Percentiles rank a stretch among this genome's conserved stretches.
Evolutionary conservation across 1,140 invertebrate genomes (phyloP).

Genomic region (Sycophaga agraensis): DNA sequence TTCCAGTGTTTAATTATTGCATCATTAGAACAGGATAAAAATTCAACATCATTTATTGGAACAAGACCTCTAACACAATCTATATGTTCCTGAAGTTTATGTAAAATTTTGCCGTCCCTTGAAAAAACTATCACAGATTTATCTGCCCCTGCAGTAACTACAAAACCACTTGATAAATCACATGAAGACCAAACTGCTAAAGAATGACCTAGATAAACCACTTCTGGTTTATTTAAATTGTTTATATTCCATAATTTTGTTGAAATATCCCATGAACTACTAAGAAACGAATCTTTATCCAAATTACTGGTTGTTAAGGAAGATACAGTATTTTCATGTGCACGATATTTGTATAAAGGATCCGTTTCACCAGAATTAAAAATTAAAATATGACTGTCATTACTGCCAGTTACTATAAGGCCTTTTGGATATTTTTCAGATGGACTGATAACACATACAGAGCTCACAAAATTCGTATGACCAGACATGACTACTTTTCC

Average conservation of each 20-base stretch:
- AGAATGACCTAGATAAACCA: constrained; percentile 74
- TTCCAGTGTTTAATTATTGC: constrained; percentile 81
- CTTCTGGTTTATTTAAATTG: constrained; percentile 54
- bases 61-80: constrained; percentile 86
- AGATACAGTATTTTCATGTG: constrained; percentile 80
- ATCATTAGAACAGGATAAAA: constrained; percentile 92
- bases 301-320: constrained; percentile 61
- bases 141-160: constrained; percentile 89
- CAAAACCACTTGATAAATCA: constrained; percentile 61
- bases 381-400: constrained; percentile 81
- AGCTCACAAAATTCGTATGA: constrained; percentile 83
- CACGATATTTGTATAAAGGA: constrained; percentile 69
- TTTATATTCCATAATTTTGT: constrained; percentile 76
- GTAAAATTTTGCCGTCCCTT: constrained; percentile 59
- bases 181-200: constrained; percentile 89
- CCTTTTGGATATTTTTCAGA: constrained; percentile 71
- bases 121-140: constrained; percentile 86
- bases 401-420: constrained; percentile 83
- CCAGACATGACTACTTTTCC: constrained; percentile 73
- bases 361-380: constrained; percentile 67
- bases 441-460: constrained; percentile 74
- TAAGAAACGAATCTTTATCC: constrained; percentile 63
- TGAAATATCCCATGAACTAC: constrained; percentile 90
- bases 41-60: constrained; percentile 67
- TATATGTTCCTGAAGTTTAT: constrained; percentile 71